Conservation (phyloP, 2,113 vertebrate species). For the Dissostichus mawsoni region DNA sequence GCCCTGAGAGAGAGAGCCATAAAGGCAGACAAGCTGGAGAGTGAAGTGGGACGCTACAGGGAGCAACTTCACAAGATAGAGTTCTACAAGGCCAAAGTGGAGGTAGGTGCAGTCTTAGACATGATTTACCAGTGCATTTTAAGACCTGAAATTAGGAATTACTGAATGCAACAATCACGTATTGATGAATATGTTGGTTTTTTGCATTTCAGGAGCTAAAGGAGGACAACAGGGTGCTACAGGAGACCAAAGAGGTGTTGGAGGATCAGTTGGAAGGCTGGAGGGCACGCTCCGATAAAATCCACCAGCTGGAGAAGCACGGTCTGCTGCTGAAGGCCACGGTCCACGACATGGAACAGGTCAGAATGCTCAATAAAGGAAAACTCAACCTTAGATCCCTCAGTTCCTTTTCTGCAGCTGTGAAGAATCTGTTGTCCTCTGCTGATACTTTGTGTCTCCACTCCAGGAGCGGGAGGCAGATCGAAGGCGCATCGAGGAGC, state of each 20-base stretch:
- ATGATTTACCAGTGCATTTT: neutral
- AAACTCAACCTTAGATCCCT: neutral
- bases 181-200: neutral
- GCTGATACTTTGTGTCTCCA: constrained; percentile 7
- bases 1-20: constrained; percentile 94
- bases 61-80: constrained; percentile 97
- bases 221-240: constrained; percentile 97
- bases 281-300: constrained; percentile 93
- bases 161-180: neutral
- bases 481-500: constrained; percentile 89
- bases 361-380: constrained; percentile 65
- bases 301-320: constrained; percentile 97
- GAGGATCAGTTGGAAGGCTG: constrained; percentile 94
- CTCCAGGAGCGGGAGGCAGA: constrained; percentile 89
- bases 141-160: neutral
- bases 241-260: constrained; percentile 97
- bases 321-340: constrained; percentile 92
- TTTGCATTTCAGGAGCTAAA: constrained; percentile 89
- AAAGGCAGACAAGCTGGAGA: constrained; percentile 97
- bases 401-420: neutral
- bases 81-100: constrained; percentile 96
- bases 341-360: constrained; percentile 97
- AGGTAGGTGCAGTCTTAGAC: constrained; percentile 81
- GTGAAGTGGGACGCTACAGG: constrained; percentile 93
- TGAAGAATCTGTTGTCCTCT: neutral